A percentile compares a stretch with the other conserved stretches of the same genome.
Conservation (phyloP, 2,888 invertebrate species). For the Polydrusus pterygomalis region DNA sequence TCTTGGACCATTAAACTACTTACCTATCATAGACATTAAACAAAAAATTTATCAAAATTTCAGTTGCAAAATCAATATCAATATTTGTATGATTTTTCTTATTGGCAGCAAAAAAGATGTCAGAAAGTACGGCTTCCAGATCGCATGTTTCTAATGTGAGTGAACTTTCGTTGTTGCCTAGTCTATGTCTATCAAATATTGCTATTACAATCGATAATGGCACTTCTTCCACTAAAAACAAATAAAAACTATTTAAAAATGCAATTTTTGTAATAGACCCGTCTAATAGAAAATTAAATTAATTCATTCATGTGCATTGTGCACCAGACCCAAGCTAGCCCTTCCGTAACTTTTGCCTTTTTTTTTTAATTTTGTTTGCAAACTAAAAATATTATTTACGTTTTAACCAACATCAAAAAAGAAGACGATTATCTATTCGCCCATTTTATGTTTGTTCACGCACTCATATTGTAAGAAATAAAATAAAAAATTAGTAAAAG, state of each 20-base stretch:
- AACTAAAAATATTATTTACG: too few species aligned
- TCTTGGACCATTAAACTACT: constrained; percentile 57
- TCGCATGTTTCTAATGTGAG: constrained; percentile 80
- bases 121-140: constrained; percentile 82
- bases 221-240: constrained; percentile 66
- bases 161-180: constrained; percentile 81
- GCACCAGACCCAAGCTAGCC: too few species aligned
- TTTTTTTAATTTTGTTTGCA: too few species aligned
- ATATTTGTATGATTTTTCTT: constrained; percentile 79
- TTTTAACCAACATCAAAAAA: too few species aligned
- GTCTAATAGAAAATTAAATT: too few species aligned
- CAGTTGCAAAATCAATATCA: constrained; percentile 78
- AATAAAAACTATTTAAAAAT: background rate
- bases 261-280: too few species aligned
- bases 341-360: too few species aligned
- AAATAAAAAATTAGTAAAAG: too few species aligned
- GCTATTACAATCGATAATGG: constrained; percentile 77
- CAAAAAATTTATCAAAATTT: constrained; percentile 79
- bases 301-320: too few species aligned
- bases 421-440: too few species aligned
- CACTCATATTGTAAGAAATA: too few species aligned
- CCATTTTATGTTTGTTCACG: too few species aligned
- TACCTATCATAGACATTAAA: constrained; percentile 82
- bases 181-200: constrained; percentile 82
- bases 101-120: constrained; percentile 83